Conservation (phyloP, 2,113 vertebrate species). For the Gallinago paraguaiae region DNA sequence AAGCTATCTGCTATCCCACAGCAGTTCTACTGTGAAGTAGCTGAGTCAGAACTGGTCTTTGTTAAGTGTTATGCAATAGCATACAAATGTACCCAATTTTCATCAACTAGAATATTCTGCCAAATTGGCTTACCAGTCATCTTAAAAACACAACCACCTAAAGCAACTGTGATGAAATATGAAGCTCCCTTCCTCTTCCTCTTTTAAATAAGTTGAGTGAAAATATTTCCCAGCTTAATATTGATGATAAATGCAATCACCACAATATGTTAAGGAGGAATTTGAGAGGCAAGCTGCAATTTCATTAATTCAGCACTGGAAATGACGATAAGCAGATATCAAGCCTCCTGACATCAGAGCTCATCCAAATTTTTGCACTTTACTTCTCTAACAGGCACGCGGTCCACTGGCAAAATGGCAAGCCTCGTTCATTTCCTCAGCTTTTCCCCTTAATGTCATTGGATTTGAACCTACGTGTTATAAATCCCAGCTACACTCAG, state of each 20-base stretch:
- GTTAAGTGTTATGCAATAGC: not conserved
- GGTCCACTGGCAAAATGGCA: not conserved
- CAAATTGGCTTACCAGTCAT: not conserved
- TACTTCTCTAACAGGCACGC: not conserved
- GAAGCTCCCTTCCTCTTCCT: not conserved
- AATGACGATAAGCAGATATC: not conserved
- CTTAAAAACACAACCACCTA: not conserved
- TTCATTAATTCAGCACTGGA: constrained; percentile 20
- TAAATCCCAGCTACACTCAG: not conserved
- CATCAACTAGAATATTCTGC: not conserved
- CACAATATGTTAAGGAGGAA: not conserved
- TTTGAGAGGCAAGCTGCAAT: not conserved
- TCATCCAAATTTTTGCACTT: not conserved
- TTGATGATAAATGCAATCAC: not conserved
- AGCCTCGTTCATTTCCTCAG: not conserved
- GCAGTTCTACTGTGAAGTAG: not conserved
- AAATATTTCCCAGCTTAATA: not conserved
- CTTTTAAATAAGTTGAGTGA: not conserved
- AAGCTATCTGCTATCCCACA: not conserved
- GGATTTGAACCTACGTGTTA: not conserved
- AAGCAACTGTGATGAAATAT: not conserved
- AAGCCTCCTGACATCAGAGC: not conserved
- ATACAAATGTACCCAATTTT: not conserved
- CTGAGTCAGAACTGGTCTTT: not conserved
- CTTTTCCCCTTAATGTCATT: not conserved